Conservation (phyloP, 2,797 vertebrate genomes). For the Pampus argenteus region DNA sequence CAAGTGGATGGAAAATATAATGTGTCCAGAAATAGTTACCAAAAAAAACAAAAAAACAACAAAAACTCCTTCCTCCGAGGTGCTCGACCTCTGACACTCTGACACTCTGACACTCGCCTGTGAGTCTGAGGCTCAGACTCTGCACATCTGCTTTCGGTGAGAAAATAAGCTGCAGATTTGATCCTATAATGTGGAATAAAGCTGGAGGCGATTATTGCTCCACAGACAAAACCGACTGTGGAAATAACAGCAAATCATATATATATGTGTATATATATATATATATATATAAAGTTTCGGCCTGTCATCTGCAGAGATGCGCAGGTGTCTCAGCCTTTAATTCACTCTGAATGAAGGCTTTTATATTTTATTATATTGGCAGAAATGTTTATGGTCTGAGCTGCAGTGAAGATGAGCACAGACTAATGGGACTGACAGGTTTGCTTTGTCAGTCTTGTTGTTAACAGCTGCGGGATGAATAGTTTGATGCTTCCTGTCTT, state of each 20-base stretch:
- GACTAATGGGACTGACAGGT: background rate
- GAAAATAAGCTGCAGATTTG: conserved; percentile 59
- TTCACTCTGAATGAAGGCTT: background rate
- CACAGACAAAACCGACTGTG: conserved; percentile 45
- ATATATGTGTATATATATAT: no score
- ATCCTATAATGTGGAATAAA: conserved; percentile 68
- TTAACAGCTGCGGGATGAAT: background rate
- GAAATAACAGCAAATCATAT: no score
- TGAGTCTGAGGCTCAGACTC: conserved; percentile 30
- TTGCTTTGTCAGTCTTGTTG: conserved; percentile 3
- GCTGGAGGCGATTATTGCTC: conserved; percentile 66
- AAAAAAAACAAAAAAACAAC: conserved; percentile 21
- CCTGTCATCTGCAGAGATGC: conserved; percentile 27
- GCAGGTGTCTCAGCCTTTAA: conserved; percentile 28
- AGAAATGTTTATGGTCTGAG: conserved; percentile 6
- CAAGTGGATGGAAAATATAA: conserved; percentile 14
- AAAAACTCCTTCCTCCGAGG: conserved; percentile 59
- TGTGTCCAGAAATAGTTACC: conserved; percentile 21
- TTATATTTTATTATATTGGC: background rate
- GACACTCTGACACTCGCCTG: conserved; percentile 58
- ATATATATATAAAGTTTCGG: no score
- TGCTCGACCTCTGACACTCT: conserved; percentile 65
- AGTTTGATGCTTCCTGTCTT: background rate
- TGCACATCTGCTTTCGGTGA: conserved; percentile 60
- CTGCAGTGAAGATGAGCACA: background rate